Conservation (phyloP, 2,113 vertebrate genomes). For the Melanostigma gelatinosum region DNA sequence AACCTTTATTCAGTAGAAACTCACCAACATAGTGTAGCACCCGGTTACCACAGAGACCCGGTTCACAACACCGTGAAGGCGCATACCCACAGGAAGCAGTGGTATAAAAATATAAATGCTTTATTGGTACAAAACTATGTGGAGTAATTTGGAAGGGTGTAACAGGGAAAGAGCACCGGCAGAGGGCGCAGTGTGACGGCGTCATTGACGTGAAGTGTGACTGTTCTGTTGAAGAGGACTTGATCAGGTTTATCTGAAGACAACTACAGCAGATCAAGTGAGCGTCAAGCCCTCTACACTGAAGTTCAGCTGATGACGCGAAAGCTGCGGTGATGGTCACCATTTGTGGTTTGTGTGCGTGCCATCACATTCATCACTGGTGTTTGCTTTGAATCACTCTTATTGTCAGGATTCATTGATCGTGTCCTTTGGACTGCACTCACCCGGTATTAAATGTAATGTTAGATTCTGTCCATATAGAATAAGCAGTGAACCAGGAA, state of each 20-base stretch:
- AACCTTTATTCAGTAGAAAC: neutral
- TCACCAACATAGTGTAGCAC: neutral
- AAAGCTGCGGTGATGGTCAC: neutral
- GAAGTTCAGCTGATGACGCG: neutral
- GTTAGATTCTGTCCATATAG: neutral
- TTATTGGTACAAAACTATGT: no score
- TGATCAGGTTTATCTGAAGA: neutral
- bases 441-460: neutral
- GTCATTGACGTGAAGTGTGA: neutral
- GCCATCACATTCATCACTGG: neutral
- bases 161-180: neutral
- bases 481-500: slow-evolving; percentile 12
- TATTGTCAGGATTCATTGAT: neutral
- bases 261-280: neutral
- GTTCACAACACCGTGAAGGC: no score
- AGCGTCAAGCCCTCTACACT: neutral
- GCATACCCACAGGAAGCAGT: no score
- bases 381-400: neutral
- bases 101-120: no score
- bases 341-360: neutral
- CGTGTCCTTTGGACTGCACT: neutral
- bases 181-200: slow-evolving; percentile 1
- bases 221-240: neutral
- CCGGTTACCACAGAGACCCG: no score
- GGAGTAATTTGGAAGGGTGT: neutral